Evolutionary conservation across 2,113 vertebrate genomes (phyloP).

Genomic region (Semnornis frantzii): DNA sequence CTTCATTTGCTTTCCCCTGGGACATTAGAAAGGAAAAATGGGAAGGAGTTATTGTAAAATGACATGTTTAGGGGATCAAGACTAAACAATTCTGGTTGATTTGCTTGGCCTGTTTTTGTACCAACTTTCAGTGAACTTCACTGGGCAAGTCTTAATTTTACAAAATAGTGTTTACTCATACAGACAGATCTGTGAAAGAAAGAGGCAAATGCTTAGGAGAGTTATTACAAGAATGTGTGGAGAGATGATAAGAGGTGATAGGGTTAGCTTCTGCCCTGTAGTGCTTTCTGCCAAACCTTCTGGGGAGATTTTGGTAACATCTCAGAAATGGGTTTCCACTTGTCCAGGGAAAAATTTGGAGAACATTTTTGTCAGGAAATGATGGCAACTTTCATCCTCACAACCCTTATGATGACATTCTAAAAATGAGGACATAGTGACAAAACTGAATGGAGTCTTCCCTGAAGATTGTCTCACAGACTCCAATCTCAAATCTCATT

Average conservation of each 20-base stretch:
- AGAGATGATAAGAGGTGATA: no score
- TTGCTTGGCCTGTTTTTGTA: not conserved
- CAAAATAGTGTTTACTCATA: not conserved
- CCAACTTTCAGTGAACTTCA: rapidly evolving
- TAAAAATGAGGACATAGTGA: not conserved
- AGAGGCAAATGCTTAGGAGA: not conserved
- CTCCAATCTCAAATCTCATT: not conserved
- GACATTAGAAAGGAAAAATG: not conserved
- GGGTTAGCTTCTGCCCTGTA: not conserved
- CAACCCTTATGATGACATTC: not conserved
- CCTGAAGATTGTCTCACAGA: not conserved
- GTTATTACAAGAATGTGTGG: not conserved
- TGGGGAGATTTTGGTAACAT: not conserved
- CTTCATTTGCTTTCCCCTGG: not conserved
- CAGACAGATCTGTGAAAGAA: not conserved
- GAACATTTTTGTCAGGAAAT: not conserved
- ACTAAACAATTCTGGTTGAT: not conserved
- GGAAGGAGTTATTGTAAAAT: not conserved
- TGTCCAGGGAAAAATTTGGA: not conserved
- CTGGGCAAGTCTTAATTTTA: not conserved
- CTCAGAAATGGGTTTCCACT: not conserved
- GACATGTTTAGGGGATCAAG: not conserved
- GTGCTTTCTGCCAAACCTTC: not conserved
- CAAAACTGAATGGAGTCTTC: not conserved
- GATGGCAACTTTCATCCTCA: not conserved